A percentile compares a stretch with the other conserved stretches of the same genome.
phyloP scores from a whole-genome alignment of 2,888 invertebrate species.

The Tiliacea aurago region DNA sequence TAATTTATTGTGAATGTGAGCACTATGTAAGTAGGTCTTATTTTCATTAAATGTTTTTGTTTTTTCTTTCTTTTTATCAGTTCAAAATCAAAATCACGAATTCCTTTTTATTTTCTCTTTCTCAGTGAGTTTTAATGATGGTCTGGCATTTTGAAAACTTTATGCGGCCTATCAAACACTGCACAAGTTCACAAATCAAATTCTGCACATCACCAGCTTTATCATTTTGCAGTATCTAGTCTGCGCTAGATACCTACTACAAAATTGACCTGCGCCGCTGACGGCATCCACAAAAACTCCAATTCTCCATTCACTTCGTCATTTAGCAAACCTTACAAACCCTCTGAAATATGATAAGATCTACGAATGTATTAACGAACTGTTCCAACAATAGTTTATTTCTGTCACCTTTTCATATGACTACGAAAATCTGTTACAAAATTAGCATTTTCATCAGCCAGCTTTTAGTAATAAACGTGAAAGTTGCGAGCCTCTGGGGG shows the following conservation, averaged over 20 bases:
- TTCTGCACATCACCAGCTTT: neutral
- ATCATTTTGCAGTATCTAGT: neutral
- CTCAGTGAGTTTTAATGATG: too few species aligned
- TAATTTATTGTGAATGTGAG: too few species aligned
- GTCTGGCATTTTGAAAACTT: too few species aligned
- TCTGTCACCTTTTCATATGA: neutral
- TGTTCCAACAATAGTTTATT: neutral
- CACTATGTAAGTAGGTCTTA: too few species aligned
- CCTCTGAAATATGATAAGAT: neutral
- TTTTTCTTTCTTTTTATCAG: too few species aligned
- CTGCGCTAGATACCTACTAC: too few species aligned
- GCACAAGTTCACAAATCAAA: too few species aligned
- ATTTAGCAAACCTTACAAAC: neutral
- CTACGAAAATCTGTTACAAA: conserved; percentile 16
- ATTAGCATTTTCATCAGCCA: conserved; percentile 52
- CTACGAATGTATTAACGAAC: neutral
- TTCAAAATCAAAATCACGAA: too few species aligned
- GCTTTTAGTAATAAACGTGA: conserved; percentile 35
- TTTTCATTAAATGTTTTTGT: too few species aligned
- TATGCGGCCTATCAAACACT: too few species aligned
- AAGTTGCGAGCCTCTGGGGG: conserved; percentile 38
- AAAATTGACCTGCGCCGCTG: too few species aligned
- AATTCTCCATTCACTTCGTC: neutral
- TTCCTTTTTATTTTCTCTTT: too few species aligned
- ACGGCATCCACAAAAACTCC: neutral